Base-by-base conservation (phyloP, 2,888 invertebrate genomes). In the Drosophila paramelanica region DNA sequence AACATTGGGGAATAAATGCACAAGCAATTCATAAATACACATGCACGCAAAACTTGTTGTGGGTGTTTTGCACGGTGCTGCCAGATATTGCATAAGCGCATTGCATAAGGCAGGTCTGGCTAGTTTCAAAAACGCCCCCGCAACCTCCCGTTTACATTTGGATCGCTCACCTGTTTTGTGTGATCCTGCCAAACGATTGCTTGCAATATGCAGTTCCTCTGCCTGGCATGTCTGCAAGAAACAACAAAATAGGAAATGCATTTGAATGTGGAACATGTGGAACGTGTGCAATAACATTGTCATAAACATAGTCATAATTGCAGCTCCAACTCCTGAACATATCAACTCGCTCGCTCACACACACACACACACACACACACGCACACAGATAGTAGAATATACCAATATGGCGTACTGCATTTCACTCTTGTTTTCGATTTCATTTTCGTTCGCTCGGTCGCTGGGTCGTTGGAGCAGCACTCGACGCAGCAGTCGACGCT, bases 381-480 rank as follows among this genome's bases (percentile, higher is more conserved):
- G 47, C 17, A 11, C 39, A 52, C 11, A 6, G 36, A 62, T 14
- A 52, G 67, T 67, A 77, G 78, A 83, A 82, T 60, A 79, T 55
- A 57, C 31, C 73, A 76, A 72, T 53, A 67, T 71, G 57, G 62
- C 62, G 57, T 60, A 61, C 43, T 67, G 88, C 75, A 85, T 88
- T 84, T 84, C 84, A 84, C 84, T 84, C 86, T 84, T 88, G 78
- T 69, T 84, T 84, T 84, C 84, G 82, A 82, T 84, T 82, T 82
- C 75, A 65, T 79, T 78, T 81, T 67, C 73, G 66, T 67, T 84
- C 58, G 79, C 56, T 79, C 72, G 79, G 78, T 80, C 80, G 80
- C 73, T 80, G 73, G 73, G 80, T 73, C 65, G 78, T 70, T 78
- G 67, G 76, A 79, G 69, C 75, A 79, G 86, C 51, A 52, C 38